A percentile compares a stretch with the other conserved stretches of the same genome.
phyloP scores from a whole-genome alignment of 2,113 vertebrate genomes.

The Mustela nigripes region DNA sequence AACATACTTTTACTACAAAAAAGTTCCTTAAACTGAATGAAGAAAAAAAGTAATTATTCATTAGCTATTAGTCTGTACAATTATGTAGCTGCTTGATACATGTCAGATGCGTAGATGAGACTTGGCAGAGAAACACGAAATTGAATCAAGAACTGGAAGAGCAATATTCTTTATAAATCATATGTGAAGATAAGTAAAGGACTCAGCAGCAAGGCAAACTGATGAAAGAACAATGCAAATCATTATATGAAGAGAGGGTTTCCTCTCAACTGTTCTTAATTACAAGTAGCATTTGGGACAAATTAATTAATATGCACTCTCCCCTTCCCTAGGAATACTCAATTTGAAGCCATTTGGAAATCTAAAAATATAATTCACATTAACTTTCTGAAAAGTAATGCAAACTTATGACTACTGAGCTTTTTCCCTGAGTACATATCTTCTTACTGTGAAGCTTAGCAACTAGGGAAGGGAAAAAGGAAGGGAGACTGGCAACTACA shows the following conservation, averaged over 20 bases:
- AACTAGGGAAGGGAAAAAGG: not conserved
- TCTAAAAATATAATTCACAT: slow-evolving; percentile 12
- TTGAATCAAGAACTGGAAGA: not conserved
- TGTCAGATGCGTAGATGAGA: not conserved
- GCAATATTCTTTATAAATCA: not conserved
- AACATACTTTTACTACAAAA: not conserved
- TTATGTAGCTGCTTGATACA: not conserved
- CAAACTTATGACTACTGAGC: not conserved
- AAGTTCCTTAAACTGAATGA: not conserved
- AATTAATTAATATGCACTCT: not conserved
- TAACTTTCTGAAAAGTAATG: not conserved
- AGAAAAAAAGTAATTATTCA: slow-evolving; percentile 18
- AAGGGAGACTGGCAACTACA: not conserved
- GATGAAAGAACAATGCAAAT: not conserved
- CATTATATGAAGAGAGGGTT: not conserved
- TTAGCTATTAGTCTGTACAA: slow-evolving; percentile 7
- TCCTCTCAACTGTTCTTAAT: not conserved
- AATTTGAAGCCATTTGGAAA: slow-evolving; percentile 17
- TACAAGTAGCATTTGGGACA: not conserved
- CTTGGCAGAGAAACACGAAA: not conserved
- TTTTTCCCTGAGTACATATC: not conserved
- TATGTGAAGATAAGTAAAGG: not conserved
- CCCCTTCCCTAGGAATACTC: not conserved
- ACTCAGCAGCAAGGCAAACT: not conserved
- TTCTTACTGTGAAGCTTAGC: slow-evolving; percentile 53